Conservation (phyloP, 2,113 vertebrate genomes). For the Vulpes ferrilata region DNA sequence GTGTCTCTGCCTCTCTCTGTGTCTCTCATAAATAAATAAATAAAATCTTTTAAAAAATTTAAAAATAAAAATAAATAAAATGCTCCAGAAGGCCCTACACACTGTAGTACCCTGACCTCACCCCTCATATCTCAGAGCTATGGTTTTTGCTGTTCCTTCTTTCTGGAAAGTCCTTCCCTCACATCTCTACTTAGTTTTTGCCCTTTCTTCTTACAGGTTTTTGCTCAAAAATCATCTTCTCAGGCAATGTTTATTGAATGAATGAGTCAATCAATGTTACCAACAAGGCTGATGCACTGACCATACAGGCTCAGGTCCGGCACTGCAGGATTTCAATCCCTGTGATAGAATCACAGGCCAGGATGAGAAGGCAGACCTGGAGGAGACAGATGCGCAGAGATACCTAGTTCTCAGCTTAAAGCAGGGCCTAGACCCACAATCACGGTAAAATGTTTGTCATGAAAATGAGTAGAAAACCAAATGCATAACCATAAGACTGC, state of each 20-base stretch:
- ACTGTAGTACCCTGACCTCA: not conserved
- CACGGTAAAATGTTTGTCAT: not conserved
- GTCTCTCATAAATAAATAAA: too few species aligned
- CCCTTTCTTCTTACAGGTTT: not conserved
- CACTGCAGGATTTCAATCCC: not conserved
- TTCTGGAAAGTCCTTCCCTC: conserved; percentile 7
- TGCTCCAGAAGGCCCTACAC: not conserved
- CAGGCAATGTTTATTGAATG: not conserved
- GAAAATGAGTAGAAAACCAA: not conserved
- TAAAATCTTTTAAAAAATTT: too few species aligned
- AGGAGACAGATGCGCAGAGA: not conserved
- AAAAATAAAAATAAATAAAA: not conserved
- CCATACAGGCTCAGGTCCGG: not conserved
- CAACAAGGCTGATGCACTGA: not conserved
- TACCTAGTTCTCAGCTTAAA: not conserved
- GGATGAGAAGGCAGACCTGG: not conserved
- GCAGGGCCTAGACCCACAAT: not conserved
- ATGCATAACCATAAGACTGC: not conserved
- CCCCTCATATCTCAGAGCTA: not conserved
- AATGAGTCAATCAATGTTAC: not conserved
- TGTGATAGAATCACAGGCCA: not conserved
- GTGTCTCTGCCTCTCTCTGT: too few species aligned
- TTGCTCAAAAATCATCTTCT: conserved; percentile 12
- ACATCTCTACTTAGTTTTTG: not conserved
- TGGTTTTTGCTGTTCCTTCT: not conserved